Conservation (phyloP, 2,888 invertebrate species). For the Xestia ashworthii region DNA sequence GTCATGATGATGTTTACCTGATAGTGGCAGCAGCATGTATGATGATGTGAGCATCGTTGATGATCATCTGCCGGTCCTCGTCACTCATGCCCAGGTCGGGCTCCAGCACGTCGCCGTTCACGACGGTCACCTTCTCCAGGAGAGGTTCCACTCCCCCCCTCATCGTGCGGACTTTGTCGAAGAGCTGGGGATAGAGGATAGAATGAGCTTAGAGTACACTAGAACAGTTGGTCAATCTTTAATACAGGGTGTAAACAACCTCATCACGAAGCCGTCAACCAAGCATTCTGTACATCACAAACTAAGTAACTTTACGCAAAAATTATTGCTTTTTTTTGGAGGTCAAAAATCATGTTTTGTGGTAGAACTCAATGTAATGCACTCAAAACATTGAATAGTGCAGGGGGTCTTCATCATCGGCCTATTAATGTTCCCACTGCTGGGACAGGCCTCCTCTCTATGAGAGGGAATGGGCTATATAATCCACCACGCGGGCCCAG, state of each 20-base stretch:
- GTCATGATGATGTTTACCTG: slow-evolving; percentile 76
- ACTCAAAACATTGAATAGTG: too few relatives aligned
- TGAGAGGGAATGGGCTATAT: too few relatives aligned
- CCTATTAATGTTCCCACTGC: too few relatives aligned
- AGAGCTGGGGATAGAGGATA: slow-evolving; percentile 91
- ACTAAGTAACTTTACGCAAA: too few relatives aligned
- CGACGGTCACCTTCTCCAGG: slow-evolving; percentile 92
- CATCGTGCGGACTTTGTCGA: slow-evolving; percentile 92
- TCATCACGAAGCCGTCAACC: too few relatives aligned
- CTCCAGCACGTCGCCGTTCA: slow-evolving; percentile 93
- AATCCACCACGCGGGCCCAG: too few relatives aligned
- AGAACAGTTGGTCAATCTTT: not conserved
- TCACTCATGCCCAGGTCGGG: slow-evolving; percentile 93
- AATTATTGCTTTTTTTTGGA: too few relatives aligned
- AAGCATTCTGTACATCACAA: too few relatives aligned
- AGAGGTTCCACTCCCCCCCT: slow-evolving; percentile 91
- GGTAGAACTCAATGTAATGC: too few relatives aligned
- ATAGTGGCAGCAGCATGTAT: slow-evolving; percentile 95
- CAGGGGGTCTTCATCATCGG: too few relatives aligned
- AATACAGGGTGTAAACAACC: not conserved
- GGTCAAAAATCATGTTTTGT: too few relatives aligned
- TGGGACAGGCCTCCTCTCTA: too few relatives aligned
- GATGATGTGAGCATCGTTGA: slow-evolving; percentile 94
- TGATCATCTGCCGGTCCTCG: slow-evolving; percentile 92
- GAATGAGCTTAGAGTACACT: not conserved